Percentiles rank a stretch among this genome's conserved stretches.
phyloP scores from a whole-genome alignment of 2,113 vertebrate genomes.

The Lepisosteus oculatus region DNA sequence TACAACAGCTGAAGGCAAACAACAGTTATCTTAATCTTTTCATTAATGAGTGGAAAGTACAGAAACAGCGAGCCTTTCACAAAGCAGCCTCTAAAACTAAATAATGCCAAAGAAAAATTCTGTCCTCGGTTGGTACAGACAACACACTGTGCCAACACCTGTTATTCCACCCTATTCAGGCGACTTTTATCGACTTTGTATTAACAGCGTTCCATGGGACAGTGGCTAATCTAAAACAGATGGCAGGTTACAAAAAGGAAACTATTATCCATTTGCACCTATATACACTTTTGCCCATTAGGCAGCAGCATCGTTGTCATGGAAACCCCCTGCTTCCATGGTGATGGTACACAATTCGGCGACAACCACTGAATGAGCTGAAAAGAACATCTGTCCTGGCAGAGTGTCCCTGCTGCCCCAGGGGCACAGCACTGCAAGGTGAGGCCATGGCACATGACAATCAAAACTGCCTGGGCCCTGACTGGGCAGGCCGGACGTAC shows the following conservation, averaged over 20 bases:
- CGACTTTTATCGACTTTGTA: slow-evolving; percentile 36
- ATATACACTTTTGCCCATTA: slow-evolving; percentile 68
- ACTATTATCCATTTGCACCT: slow-evolving; percentile 77
- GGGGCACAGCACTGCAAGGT: slow-evolving; percentile 57
- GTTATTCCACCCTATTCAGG: slow-evolving; percentile 14
- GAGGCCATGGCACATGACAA: slow-evolving; percentile 53
- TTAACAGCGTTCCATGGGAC: slow-evolving; percentile 51
- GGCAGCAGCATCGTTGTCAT: slow-evolving; percentile 66
- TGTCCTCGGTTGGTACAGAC: neutral
- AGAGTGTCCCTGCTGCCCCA: slow-evolving; percentile 65
- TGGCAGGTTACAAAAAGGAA: slow-evolving; percentile 69
- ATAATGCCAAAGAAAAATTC: slow-evolving; percentile 16
- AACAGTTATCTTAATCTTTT: slow-evolving; percentile 11
- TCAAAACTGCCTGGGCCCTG: slow-evolving; percentile 56
- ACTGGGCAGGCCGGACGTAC: slow-evolving; percentile 68
- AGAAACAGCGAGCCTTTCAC: neutral
- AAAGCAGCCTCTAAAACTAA: slow-evolving; percentile 1
- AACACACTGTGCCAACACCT: slow-evolving; percentile 10
- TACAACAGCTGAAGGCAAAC: neutral
- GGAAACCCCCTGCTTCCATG: slow-evolving; percentile 73
- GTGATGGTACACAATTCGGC: slow-evolving; percentile 73
- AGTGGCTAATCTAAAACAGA: slow-evolving; percentile 61
- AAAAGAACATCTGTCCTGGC: slow-evolving; percentile 80
- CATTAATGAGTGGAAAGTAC: neutral
- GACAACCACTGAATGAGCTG: slow-evolving; percentile 66